phyloP scores from a whole-genome alignment of 2,888 invertebrate genomes.

The Macrosiphum euphorbiae region DNA sequence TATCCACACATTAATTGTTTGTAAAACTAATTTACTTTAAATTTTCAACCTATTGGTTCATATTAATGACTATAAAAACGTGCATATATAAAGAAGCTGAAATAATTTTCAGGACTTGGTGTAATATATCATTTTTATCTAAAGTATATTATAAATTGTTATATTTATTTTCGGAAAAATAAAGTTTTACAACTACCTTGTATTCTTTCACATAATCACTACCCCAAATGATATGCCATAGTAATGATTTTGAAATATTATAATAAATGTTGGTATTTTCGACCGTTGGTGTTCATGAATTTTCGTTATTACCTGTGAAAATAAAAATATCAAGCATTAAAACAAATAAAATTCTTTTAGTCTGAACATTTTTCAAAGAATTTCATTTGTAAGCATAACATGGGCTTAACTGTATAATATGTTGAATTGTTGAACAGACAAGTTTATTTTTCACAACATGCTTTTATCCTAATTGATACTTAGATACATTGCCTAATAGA shows the following conservation, averaged over 20 bases:
- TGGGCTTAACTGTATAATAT: not conserved
- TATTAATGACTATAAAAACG: too few species aligned
- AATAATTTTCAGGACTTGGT: too few species aligned
- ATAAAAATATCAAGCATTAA: not conserved
- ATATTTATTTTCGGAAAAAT: not conserved
- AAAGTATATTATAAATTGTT: too few species aligned
- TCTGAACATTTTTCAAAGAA: not conserved
- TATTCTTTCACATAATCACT: not conserved
- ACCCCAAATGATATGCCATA: not conserved
- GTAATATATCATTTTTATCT: too few species aligned
- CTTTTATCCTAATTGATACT: conserved; percentile 52
- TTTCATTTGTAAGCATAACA: not conserved
- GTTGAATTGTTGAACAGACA: not conserved
- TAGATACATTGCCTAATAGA: not conserved
- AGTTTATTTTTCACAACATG: not conserved
- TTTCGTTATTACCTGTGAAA: not conserved
- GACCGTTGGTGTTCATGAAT: not conserved
- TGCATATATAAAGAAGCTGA: too few species aligned
- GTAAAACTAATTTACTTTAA: too few species aligned
- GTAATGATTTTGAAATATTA: not conserved
- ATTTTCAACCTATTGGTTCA: too few species aligned
- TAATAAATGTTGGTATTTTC: not conserved
- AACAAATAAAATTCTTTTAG: not conserved
- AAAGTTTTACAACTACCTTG: not conserved
- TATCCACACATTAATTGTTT: too few species aligned